Evolutionary conservation across 2,888 invertebrate genomes (phyloP).

Genomic region (Ethmia dodecea): DNA sequence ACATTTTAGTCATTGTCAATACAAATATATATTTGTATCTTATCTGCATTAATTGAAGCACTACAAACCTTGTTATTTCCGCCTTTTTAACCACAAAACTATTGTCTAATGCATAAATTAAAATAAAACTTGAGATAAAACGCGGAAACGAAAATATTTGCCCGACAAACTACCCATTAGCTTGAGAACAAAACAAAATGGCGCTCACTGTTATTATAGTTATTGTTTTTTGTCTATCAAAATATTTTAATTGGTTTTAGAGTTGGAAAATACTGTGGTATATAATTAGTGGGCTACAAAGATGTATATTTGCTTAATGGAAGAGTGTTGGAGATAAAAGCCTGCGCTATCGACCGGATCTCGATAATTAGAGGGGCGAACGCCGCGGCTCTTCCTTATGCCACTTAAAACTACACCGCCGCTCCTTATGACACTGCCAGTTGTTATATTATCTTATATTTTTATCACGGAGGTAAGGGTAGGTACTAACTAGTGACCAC

Average conservation of each 20-base stretch:
- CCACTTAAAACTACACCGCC: slow-evolving; percentile 70
- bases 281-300: slow-evolving; percentile 64
- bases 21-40: too few relatives aligned
- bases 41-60: too few relatives aligned
- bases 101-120: slow-evolving; percentile 40
- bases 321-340: slow-evolving; percentile 72
- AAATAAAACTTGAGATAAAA: slow-evolving; percentile 42
- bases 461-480: too few relatives aligned
- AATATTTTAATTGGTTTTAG: slow-evolving; percentile 72
- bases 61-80: too few relatives aligned
- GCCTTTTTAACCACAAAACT: slow-evolving; percentile 36
- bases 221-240: slow-evolving; percentile 73
- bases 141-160: slow-evolving; percentile 57
- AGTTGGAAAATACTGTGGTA: slow-evolving; percentile 64
- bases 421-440: slow-evolving; percentile 44
- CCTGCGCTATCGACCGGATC: slow-evolving; percentile 67
- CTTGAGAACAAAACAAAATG: slow-evolving; percentile 47
- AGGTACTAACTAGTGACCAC: too few relatives aligned
- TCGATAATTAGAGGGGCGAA: slow-evolving; percentile 63
- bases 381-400: slow-evolving; percentile 36
- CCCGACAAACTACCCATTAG: slow-evolving; percentile 52
- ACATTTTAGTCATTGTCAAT: too few relatives aligned
- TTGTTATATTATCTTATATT: background rate
- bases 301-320: slow-evolving; percentile 77
- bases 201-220: slow-evolving; percentile 51